These are phyloP conservation scores for Acipenser oxyrinchus DNA, from an alignment of 2,797 vertebrate genomes.

Conservation along the genomic window DNA sequence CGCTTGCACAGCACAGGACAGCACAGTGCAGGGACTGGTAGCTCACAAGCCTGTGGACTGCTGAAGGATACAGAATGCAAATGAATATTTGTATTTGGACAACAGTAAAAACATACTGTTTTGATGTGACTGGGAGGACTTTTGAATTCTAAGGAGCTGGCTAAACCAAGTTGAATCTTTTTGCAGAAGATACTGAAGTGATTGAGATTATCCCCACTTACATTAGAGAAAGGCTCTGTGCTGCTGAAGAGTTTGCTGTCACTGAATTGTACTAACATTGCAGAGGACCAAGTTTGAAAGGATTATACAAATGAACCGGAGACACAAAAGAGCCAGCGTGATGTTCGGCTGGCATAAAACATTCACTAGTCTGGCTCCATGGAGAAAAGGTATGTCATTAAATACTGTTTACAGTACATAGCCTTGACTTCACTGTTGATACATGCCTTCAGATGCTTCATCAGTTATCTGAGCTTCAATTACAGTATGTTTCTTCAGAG, in stretches of 20 bases:
- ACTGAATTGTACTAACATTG: slow-evolving; percentile 12
- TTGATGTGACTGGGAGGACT: no score
- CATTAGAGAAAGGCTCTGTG: no score
- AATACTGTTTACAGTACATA: neutral
- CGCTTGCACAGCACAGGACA: no score
- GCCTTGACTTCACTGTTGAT: neutral
- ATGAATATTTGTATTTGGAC: no score
- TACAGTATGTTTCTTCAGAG: no score
- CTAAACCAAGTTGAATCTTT: no score
- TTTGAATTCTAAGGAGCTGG: no score
- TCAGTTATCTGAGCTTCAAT: neutral
- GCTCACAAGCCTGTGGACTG: neutral
- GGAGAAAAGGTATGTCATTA: slow-evolving; percentile 66
- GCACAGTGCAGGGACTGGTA: slow-evolving; percentile 9
- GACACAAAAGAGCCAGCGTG: slow-evolving; percentile 43
- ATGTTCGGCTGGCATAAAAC: slow-evolving; percentile 69
- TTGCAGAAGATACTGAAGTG: no score
- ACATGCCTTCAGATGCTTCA: neutral
- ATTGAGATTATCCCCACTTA: no score
- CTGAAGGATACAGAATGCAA: neutral
- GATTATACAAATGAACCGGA: slow-evolving; percentile 46
- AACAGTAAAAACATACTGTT: no score
- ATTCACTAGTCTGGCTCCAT: slow-evolving; percentile 58
- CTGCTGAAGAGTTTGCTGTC: slow-evolving; percentile 4
- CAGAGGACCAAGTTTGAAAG: slow-evolving; percentile 12